Conservation (phyloP, 1,140 invertebrate genomes). For the Cotesia typhae region DNA sequence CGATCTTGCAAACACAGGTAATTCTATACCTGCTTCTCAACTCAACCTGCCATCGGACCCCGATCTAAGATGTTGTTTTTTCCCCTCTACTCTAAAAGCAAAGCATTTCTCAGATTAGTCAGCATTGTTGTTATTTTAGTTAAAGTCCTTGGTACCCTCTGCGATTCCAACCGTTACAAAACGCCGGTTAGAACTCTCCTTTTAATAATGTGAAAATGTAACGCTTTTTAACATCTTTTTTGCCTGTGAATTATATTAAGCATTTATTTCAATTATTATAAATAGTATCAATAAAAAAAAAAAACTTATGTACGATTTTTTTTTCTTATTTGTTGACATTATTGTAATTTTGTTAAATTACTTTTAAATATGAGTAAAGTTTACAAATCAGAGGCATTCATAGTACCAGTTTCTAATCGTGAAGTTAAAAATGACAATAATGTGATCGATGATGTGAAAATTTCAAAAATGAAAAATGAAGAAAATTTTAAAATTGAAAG, state of each 20-base stretch:
- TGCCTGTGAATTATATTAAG: neutral
- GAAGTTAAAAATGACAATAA: slow-evolving; percentile 19
- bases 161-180: slow-evolving; percentile 32
- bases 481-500: slow-evolving; percentile 3
- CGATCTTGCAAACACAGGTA: slow-evolving; percentile 17
- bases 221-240: slow-evolving; percentile 9
- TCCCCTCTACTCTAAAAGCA: slow-evolving; percentile 1
- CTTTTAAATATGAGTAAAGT: slow-evolving; percentile 34
- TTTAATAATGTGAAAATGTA: slow-evolving; percentile 22
- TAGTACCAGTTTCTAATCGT: slow-evolving; percentile 47
- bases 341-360: neutral
- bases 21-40: slow-evolving; percentile 34
- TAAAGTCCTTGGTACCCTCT: neutral
- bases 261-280: neutral
- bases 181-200: slow-evolving; percentile 25
- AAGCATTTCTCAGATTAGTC: neutral
- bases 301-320: neutral
- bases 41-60: slow-evolving; percentile 27
- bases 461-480: slow-evolving; percentile 34
- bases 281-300: neutral
- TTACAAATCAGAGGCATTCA: slow-evolving; percentile 56
- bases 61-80: slow-evolving; percentile 16
- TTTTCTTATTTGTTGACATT: neutral
- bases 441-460: slow-evolving; percentile 39
- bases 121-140: neutral